These are phyloP conservation scores for Scaptodrosophila latifasciaeformis DNA, from an alignment of 2,888 invertebrate genomes.

Conservation along the genomic window DNA sequence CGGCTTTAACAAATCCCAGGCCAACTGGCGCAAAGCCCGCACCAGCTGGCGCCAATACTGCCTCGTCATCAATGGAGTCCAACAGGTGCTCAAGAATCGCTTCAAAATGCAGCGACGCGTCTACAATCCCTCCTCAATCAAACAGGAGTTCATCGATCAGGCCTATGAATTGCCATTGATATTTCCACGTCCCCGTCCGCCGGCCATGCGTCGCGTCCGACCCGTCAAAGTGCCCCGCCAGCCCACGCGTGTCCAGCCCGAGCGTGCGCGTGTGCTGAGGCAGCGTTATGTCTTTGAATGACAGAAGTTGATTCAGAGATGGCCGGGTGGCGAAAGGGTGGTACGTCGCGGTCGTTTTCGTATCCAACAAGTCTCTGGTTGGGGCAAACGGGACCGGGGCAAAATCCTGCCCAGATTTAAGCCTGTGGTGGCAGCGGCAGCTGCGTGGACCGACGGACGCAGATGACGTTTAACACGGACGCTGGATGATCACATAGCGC, in stretches of 20 bases:
- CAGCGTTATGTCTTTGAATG: slow-evolving; percentile 69
- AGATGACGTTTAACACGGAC: no score
- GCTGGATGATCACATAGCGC: no score
- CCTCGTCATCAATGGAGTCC: slow-evolving; percentile 50
- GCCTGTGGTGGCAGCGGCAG: no score
- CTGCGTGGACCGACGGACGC: no score
- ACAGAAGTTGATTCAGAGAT: no score
- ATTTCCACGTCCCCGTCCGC: slow-evolving; percentile 43
- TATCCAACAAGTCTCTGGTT: no score
- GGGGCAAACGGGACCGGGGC: no score
- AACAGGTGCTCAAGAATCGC: slow-evolving; percentile 55
- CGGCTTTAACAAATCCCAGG: slow-evolving; percentile 37
- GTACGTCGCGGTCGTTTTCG: no score
- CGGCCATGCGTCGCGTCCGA: not conserved
- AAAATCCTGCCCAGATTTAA: no score
- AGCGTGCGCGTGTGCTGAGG: slow-evolving; percentile 60
- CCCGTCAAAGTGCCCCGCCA: slow-evolving; percentile 28
- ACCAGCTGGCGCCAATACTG: slow-evolving; percentile 60
- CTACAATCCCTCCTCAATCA: slow-evolving; percentile 38
- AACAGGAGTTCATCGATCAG: slow-evolving; percentile 30
- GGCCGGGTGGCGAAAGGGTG: no score
- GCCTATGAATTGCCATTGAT: slow-evolving; percentile 29
- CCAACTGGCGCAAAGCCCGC: slow-evolving; percentile 32
- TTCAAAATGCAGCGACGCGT: slow-evolving; percentile 67
- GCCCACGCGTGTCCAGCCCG: slow-evolving; percentile 55